Percentiles rank a stretch among this genome's conserved stretches.
These are phyloP conservation scores for Antedon mediterranea DNA, from an alignment of 53 echinoderm and acorn worm species.

Conservation along the genomic window DNA sequence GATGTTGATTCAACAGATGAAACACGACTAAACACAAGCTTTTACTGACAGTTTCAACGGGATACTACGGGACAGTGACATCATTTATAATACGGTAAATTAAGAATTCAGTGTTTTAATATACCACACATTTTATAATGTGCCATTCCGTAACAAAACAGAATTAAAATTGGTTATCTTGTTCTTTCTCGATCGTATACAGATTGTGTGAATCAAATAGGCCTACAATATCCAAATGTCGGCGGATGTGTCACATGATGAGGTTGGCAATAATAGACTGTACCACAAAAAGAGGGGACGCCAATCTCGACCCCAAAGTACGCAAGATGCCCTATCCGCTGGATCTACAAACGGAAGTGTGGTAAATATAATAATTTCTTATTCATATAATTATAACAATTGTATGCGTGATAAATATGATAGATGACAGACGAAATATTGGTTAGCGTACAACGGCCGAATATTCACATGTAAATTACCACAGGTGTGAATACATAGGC, in stretches of 20 bases:
- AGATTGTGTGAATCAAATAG: not conserved
- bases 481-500: too few relatives aligned
- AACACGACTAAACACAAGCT: not conserved
- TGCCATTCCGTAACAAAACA: too few relatives aligned
- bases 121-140: too few relatives aligned
- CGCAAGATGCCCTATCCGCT: not conserved
- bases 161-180: not conserved
- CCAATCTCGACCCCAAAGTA: not conserved
- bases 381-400: too few relatives aligned
- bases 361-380: not conserved
- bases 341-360: not conserved
- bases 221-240: not conserved
- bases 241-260: not conserved
- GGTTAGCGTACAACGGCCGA: too few relatives aligned
- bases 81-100: too few relatives aligned
- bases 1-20: not conserved
- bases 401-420: too few relatives aligned
- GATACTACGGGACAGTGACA: not conserved
- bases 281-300: not conserved
- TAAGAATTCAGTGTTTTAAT: too few relatives aligned
- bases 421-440: too few relatives aligned
- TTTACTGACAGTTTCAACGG: not conserved
- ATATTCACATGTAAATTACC: too few relatives aligned
- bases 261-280: not conserved
- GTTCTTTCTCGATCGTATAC: not conserved